Conservation (phyloP, 2,113 vertebrate species). For the Tauraco erythrolophus region DNA sequence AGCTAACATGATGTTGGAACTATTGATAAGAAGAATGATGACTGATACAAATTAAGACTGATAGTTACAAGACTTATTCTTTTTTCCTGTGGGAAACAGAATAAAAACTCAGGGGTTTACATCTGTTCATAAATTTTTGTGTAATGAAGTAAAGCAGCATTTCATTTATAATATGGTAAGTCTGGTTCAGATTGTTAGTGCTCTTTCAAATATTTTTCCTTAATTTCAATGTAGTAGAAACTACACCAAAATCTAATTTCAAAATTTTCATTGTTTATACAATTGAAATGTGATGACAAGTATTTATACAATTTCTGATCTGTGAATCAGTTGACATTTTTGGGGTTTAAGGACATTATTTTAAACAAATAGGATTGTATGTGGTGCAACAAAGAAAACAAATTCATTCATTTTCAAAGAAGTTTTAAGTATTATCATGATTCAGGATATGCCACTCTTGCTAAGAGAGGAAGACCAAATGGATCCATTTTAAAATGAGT, state of each 20-base stretch:
- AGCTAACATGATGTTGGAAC: fast-evolving
- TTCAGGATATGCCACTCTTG: neutral
- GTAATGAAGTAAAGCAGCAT: neutral
- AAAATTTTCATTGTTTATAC: neutral
- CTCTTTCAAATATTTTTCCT: neutral
- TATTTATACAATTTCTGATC: neutral
- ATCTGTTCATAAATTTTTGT: neutral
- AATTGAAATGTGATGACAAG: neutral
- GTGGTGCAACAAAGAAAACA: neutral
- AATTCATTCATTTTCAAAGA: neutral
- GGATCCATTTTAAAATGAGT: neutral
- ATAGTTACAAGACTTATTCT: neutral
- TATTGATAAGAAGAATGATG: neutral
- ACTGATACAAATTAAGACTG: neutral
- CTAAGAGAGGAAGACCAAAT: neutral
- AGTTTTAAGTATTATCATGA: neutral
- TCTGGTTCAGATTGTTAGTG: neutral
- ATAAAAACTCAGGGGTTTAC: neutral
- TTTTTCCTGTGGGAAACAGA: neutral
- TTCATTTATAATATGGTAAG: neutral
- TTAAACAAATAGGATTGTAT: neutral
- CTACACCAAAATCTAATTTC: neutral
- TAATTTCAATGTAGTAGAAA: neutral
- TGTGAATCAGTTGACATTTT: neutral
- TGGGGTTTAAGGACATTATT: neutral